Evolutionary conservation across 2,113 vertebrate genomes (phyloP), one percentile per base, ranked within the genome.

Genomic region (Thalassarche chlororhynchos): DNA sequence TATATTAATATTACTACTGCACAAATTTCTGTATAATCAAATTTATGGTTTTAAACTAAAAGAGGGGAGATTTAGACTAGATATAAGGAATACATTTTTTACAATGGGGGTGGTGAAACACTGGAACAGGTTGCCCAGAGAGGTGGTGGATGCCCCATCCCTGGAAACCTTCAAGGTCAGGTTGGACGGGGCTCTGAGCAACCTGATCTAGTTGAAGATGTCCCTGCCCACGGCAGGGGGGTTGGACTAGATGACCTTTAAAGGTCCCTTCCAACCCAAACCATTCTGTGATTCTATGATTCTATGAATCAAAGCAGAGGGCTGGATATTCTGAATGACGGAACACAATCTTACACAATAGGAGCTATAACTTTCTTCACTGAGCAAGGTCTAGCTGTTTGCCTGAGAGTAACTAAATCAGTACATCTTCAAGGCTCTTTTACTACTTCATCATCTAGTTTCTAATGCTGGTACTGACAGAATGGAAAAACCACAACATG

Each of bases 21-120:
- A 71, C 17, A 62, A 70, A 80, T 74, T 90, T 90, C 86, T 74
- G 17, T 65, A 69, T 84, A 84, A 92, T 92, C n/a, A 96, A 90
- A 89, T 91, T 86, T 82, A 38, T 38, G 38, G 38, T 38, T 38
- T 38, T 38, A 38, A 38, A 38, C 38, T 38, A 38, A 38, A 38
- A 38, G 38, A 38, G 38, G 38, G 38, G 8, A 8, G 38, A 38
- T 38, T 38, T 38, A 38, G 38, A 38, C 38, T 38, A 38, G 38
- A 38, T 38, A 38, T 38, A 38, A 38, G 38, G 38, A 38, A 38
- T 8, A 38, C 38, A 38, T 38, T 38, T 38, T 38, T 38, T 38
- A 38, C 38, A 38, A 38, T 38, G 38, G 38, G 38, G 38, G 38
- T 38, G 38, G 38, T 38, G 38, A 38, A 38, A 38, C 38, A 38